These are phyloP conservation scores for Bufotes viridis DNA, from an alignment of 2,797 vertebrate species.

Conservation along the genomic window DNA sequence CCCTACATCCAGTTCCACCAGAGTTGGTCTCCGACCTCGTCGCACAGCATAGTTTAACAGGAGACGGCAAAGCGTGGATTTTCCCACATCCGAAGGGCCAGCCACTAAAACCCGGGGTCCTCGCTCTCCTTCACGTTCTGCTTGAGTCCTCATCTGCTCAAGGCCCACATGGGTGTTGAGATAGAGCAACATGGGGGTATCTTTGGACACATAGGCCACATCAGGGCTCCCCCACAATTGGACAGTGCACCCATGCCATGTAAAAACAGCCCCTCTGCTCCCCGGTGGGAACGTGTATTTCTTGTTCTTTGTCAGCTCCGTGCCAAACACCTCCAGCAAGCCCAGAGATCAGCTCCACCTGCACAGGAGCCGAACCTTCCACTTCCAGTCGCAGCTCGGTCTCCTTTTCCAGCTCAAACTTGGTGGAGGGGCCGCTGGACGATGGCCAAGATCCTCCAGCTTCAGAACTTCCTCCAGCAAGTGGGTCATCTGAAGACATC, in stretches of 20 bases:
- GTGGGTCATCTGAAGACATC: constrained; percentile 54
- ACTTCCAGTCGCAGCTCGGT: constrained; percentile 97
- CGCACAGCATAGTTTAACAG: constrained; percentile 93
- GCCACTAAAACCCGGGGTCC: constrained; percentile 96
- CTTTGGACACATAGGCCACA: constrained; percentile 83
- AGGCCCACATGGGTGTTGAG: constrained; percentile 95
- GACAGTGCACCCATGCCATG: constrained; percentile 95
- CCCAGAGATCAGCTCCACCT: constrained; percentile 89
- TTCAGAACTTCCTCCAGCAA: constrained; percentile 47
- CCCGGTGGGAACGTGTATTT: constrained; percentile 93
- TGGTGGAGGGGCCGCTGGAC: constrained; percentile 59
- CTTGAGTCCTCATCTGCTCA: constrained; percentile 97
- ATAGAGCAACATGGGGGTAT: constrained; percentile 97
- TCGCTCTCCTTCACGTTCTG: constrained; percentile 91
- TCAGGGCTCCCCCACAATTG: constrained; percentile 92
- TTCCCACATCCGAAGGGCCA: constrained; percentile 95
- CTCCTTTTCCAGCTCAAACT: constrained; percentile 93
- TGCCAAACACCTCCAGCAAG: constrained; percentile 95
- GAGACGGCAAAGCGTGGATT: constrained; percentile 91
- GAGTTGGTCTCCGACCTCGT: constrained; percentile 90
- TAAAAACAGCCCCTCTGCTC: constrained; percentile 95
- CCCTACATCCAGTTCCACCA: constrained; percentile 96
- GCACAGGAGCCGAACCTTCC: constrained; percentile 87
- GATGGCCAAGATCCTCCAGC: constrained; percentile 63
- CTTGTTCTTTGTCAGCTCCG: constrained; percentile 95